Evolutionary conservation across 2,888 invertebrate genomes (phyloP).

Genomic region (Xanthostigma xanthostigma): DNA sequence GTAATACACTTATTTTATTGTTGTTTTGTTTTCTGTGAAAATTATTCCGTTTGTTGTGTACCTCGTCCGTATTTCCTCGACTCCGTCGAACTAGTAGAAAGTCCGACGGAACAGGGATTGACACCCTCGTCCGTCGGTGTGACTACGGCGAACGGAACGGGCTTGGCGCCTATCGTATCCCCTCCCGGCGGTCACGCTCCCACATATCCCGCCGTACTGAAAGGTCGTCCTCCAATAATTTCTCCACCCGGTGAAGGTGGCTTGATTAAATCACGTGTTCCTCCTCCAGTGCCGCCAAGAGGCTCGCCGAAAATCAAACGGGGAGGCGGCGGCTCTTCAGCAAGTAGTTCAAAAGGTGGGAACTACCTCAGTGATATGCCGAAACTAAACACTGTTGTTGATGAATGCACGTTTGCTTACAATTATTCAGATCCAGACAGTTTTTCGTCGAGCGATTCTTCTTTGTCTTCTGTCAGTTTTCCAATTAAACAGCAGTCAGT

Average conservation of each 20-base stretch:
- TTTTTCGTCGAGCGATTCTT: too few species aligned
- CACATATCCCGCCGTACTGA: constrained; percentile 60
- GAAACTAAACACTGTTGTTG: too few species aligned
- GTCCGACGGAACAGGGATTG: constrained; percentile 35
- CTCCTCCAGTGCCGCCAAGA: constrained; percentile 78
- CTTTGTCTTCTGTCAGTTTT: too few species aligned
- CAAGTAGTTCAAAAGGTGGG: constrained; percentile 2
- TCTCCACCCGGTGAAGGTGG: constrained; percentile 26
- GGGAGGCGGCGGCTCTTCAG: constrained; percentile 25
- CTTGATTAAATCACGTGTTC: constrained; percentile 53
- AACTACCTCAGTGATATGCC: neutral
- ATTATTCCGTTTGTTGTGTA: too few species aligned
- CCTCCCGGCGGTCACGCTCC: constrained; percentile 31
- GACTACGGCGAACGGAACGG: constrained; percentile 14
- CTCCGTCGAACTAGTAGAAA: constrained; percentile 25
- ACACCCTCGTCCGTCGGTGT: constrained; percentile 22
- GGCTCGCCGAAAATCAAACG: constrained; percentile 57
- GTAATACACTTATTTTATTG: too few species aligned
- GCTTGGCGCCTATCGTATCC: constrained; percentile 21
- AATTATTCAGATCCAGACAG: too few species aligned
- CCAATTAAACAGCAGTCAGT: too few species aligned
- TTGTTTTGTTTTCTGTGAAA: too few species aligned
- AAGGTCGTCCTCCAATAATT: constrained; percentile 35
- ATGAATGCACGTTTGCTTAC: too few species aligned
- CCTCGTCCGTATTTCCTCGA: neutral